These are phyloP conservation scores for Limonius californicus DNA, from an alignment of 1,140 invertebrate genomes.

Conservation along the genomic window DNA sequence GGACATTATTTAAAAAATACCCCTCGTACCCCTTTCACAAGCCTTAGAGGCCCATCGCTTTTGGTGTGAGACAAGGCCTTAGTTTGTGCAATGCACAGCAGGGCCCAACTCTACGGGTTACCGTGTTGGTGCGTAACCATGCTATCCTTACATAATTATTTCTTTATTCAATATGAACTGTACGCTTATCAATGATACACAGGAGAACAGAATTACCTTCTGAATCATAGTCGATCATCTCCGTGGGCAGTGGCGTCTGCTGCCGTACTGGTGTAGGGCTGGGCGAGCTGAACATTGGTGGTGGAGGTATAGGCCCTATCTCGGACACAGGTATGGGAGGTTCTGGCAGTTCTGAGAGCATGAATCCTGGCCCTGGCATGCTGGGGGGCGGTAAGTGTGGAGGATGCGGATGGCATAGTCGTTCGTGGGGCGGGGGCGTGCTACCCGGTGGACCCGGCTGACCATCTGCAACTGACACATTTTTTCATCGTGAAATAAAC, in stretches of 20 bases:
- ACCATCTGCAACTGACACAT: slow-evolving; percentile 52
- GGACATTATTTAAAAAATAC: too few species aligned
- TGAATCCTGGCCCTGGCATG: slow-evolving; percentile 50
- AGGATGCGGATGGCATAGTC: slow-evolving; percentile 42
- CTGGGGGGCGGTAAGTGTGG: slow-evolving; percentile 28
- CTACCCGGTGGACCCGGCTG: slow-evolving; percentile 51
- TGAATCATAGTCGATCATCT: slow-evolving; percentile 57
- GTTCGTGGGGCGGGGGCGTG: slow-evolving; percentile 51
- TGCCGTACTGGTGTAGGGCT: slow-evolving; percentile 64
- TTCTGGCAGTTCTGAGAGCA: slow-evolving; percentile 82
- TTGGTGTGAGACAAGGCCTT: too few species aligned
- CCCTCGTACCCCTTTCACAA: too few species aligned
- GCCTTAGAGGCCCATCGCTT: too few species aligned
- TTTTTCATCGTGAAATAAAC: not conserved
- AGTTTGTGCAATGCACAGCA: too few species aligned
- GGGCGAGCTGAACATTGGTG: slow-evolving; percentile 91
- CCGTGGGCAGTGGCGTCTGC: slow-evolving; percentile 44
- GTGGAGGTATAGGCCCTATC: slow-evolving; percentile 91
- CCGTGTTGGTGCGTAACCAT: too few species aligned
- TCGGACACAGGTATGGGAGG: slow-evolving; percentile 87
- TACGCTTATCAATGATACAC: slow-evolving; percentile 11
- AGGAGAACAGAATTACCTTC: slow-evolving; percentile 53
- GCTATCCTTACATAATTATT: slow-evolving; percentile 15
- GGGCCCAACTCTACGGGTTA: too few species aligned
- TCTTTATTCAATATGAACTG: not conserved